A percentile compares a stretch with the other conserved stretches of the same genome.
Conservation (phyloP, 1,140 invertebrate genomes). For the Heliothis subflexa region DNA sequence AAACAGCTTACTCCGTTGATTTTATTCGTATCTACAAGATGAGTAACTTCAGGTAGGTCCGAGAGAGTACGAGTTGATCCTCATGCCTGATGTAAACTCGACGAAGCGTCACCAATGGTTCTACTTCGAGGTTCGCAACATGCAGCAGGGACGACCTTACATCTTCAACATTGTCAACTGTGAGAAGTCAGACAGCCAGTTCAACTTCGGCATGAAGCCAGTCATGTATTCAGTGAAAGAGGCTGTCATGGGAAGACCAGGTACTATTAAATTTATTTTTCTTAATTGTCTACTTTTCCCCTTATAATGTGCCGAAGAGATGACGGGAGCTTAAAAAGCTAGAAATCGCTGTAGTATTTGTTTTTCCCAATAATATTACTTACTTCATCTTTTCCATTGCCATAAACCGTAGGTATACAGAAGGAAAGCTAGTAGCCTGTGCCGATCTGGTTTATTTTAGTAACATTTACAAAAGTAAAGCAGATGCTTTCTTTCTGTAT, state of each 20-base stretch:
- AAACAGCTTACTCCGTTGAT: not conserved
- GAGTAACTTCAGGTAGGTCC: constrained; percentile 87
- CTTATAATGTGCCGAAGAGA: not conserved
- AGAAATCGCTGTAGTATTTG: no score
- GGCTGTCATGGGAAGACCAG: constrained; percentile 88
- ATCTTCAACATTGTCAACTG: constrained; percentile 97
- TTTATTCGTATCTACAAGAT: constrained; percentile 27
- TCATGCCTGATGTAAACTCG: constrained; percentile 95
- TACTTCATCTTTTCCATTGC: no score
- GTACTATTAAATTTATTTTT: constrained; percentile 56
- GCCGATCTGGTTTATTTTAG: no score
- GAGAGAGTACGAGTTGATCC: constrained; percentile 94
- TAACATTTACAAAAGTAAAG: not conserved
- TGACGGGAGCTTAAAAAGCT: no score
- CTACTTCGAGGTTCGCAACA: constrained; percentile 96
- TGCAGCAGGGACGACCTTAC: constrained; percentile 90
- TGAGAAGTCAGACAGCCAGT: constrained; percentile 95
- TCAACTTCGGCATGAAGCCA: constrained; percentile 97
- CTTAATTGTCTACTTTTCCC: not conserved
- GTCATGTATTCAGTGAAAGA: constrained; percentile 95
- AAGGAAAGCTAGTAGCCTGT: no score
- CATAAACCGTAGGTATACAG: no score
- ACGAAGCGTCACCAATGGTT: constrained; percentile 95
- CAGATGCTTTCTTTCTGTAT: not conserved
- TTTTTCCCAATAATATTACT: no score